Conservation (phyloP, 2,113 vertebrate species). For the Bos indicus region DNA sequence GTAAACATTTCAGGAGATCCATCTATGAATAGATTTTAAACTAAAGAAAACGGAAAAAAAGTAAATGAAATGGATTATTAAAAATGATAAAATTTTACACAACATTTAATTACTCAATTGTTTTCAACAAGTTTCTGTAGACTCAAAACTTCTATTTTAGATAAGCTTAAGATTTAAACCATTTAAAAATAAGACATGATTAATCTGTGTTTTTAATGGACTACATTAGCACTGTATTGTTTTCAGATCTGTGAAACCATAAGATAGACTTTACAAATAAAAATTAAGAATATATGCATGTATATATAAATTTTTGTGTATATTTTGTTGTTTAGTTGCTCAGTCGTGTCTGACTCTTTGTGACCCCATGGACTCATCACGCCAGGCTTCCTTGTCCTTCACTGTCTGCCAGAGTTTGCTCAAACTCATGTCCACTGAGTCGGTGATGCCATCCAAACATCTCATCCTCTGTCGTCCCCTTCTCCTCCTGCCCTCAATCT, state of each 20-base stretch:
- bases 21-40: background rate
- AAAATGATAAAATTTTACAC: background rate
- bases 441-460: background rate
- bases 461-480: background rate
- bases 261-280: background rate
- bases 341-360: background rate
- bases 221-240: background rate
- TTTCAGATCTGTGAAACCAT: background rate
- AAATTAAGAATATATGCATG: background rate
- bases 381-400: background rate
- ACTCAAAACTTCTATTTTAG: background rate
- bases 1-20: conserved; percentile 49
- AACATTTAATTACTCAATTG: background rate
- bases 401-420: background rate
- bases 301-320: background rate
- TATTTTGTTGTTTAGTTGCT: background rate
- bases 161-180: background rate
- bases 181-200: background rate
- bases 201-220: background rate
- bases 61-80: background rate
- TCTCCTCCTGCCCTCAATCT: background rate
- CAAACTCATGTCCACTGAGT: background rate
- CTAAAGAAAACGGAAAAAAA: conserved; percentile 32
- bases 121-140: background rate
- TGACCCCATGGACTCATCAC: background rate